Evolutionary conservation across 2,113 vertebrate genomes (phyloP).

Genomic region (Pterocles orientalis): DNA sequence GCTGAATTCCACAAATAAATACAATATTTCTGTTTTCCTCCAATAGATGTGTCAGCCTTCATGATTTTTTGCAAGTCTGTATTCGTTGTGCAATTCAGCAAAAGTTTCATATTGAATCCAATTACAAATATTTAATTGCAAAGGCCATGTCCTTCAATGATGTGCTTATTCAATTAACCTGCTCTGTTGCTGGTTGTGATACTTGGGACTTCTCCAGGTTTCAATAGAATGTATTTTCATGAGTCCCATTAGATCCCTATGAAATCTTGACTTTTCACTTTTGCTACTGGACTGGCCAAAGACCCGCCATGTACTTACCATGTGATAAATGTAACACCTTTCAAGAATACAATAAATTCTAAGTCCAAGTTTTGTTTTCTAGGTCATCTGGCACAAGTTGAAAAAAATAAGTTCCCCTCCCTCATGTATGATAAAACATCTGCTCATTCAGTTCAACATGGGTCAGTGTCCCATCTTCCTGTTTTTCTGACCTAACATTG

Average conservation of each 20-base stretch:
- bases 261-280: background rate
- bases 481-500: background rate
- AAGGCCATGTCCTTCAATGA: background rate
- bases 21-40: background rate
- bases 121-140: background rate
- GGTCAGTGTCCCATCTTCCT: background rate
- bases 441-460: background rate
- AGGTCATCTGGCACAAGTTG: background rate
- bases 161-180: background rate
- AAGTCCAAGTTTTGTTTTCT: background rate
- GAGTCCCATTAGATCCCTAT: background rate
- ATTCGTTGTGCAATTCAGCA: background rate
- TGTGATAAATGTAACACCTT: background rate
- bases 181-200: background rate
- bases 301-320: rapidly evolving
- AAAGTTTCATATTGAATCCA: background rate
- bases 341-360: background rate
- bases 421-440: background rate
- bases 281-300: background rate
- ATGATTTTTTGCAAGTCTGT: background rate
- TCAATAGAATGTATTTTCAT: background rate
- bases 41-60: background rate
- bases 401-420: background rate
- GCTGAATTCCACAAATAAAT: background rate
- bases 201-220: background rate